Evolutionary conservation across 2,888 invertebrate genomes (phyloP).

Genomic region (Lacanobia wlatinum): DNA sequence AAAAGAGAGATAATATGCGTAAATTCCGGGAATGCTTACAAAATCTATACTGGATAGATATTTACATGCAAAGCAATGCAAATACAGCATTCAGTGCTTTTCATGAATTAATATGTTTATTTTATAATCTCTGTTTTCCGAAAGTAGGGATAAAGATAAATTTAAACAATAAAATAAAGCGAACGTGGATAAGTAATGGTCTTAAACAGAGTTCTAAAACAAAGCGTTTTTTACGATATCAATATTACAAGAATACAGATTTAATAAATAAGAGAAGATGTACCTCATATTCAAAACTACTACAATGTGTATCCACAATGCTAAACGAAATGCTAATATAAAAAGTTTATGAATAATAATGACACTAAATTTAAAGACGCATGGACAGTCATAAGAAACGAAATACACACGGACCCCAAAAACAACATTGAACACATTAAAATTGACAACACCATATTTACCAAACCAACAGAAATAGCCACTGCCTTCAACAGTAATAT

Average conservation of each 20-base stretch:
- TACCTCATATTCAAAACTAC: background rate
- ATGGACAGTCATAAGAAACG: background rate
- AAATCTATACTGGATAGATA: background rate
- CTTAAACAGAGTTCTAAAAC: conserved; percentile 6
- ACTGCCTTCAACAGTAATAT: background rate
- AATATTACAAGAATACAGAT: background rate
- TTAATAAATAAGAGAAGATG: background rate
- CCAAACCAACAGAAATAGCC: background rate
- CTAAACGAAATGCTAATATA: background rate
- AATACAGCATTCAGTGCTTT: background rate
- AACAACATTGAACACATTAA: background rate
- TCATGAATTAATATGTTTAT: background rate
- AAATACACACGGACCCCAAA: background rate
- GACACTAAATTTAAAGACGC: background rate
- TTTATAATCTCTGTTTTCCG: conserved; percentile 4
- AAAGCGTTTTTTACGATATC: background rate
- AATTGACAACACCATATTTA: background rate
- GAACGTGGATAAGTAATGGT: background rate
- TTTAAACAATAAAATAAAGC: background rate
- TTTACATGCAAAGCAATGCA: background rate
- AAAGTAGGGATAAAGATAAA: background rate
- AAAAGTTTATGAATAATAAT: background rate
- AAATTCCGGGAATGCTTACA: background rate
- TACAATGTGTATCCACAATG: background rate
- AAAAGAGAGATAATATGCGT: background rate